Evolutionary conservation across 2,113 vertebrate species (phyloP), one percentile per base, ranked within the genome.

Genomic region (Dendropsophus ebraccatus): DNA sequence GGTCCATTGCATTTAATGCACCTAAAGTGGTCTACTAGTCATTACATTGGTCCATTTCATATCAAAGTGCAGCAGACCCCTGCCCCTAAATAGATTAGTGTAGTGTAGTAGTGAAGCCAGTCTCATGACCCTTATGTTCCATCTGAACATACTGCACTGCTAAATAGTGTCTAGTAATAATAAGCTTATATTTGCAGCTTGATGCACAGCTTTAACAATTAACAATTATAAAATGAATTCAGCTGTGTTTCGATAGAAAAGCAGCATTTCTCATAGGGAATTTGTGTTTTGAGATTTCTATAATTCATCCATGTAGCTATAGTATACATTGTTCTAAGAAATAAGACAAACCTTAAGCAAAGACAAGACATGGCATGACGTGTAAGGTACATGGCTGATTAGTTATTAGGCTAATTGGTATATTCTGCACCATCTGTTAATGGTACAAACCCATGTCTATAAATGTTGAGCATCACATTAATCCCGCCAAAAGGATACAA

Each of bases 401-500:
- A 37, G 21, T 69, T 69, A 69, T 69, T 69, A 69, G 65, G 32
- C 65, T 69, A 69, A 69, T 69, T 69, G 65, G 65, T 69, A 35
- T 32, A 69, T 69, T 69, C 30, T 8, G 30, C 32, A 21, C 65
- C 65, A 69, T 69, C 65, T 69, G 65, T 35, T 69, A 69, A 35
- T 37, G 65, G 65, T 69, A 69, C 65, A 69, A 37, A 35, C 65
- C 65, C 65, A 69, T 69, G 65, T 69, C 65, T 69, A 30, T 69
- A 69, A 69, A 69, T 69, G 65, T 35, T 21, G 65, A 69, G 32
- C 16, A 35, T 69, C 35, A 69, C 13, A 35, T 5, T 69, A 69
- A 69, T 69, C 30, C 65, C 35, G 65, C 65, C 65, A 69, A 69
- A 69, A 35, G 65, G 2, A 21, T 21, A 69, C 1, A 69, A 35